These are phyloP conservation scores for Bettongia penicillata DNA, from an alignment of 2,113 vertebrate genomes.

Conservation along the genomic window DNA sequence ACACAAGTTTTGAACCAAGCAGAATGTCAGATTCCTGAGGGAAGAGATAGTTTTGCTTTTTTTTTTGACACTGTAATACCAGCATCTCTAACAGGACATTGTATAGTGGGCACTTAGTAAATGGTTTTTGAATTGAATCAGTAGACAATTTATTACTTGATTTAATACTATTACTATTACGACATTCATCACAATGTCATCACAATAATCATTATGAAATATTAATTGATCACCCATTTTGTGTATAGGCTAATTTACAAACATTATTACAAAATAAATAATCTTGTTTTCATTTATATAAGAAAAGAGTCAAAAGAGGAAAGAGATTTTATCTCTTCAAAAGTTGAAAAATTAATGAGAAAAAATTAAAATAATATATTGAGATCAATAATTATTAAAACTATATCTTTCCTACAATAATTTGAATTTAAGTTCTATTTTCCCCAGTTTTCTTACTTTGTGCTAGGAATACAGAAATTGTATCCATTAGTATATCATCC, in stretches of 20 bases:
- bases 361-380: not conserved
- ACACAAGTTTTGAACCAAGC: not conserved
- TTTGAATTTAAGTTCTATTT: constrained; percentile 29
- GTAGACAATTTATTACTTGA: not conserved
- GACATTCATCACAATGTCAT: not conserved
- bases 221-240: not conserved
- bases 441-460: not conserved
- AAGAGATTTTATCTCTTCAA: not conserved
- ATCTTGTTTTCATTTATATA: not conserved
- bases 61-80: not conserved
- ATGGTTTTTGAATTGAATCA: not conserved
- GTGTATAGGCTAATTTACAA: not conserved
- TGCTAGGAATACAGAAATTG: constrained; percentile 51
- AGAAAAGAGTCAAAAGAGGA: not conserved
- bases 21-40: not conserved
- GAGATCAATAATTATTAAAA: not conserved
- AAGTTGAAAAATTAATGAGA: not conserved
- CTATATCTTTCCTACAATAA: constrained; percentile 7
- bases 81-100: not conserved
- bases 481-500: not conserved
- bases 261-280: not conserved
- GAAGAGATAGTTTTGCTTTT: not conserved
- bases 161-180: not conserved
- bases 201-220: not conserved
- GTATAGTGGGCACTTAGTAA: not conserved